These are phyloP conservation scores for Catalaphyllia jardinei DNA, from an alignment of 64 coral and sea anemone genomes.

Conservation along the genomic window DNA sequence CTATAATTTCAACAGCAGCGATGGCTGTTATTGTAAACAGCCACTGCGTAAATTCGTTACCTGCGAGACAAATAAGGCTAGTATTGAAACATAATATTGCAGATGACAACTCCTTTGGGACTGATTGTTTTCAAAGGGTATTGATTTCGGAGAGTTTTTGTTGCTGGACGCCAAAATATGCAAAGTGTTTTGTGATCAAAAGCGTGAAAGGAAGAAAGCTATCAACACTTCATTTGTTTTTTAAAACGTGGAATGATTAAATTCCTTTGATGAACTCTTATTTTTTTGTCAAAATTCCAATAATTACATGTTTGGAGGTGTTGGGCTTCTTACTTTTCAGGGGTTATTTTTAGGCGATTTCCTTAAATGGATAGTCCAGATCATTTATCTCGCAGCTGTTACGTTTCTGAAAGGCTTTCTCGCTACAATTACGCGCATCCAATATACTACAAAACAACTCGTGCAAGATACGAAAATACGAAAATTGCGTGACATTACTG, in stretches of 20 bases:
- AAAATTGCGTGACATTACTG: background rate
- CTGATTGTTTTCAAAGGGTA: background rate
- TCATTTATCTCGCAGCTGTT: background rate
- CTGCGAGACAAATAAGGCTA: background rate
- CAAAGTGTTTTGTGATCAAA: background rate
- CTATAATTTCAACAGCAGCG: background rate
- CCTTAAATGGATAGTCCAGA: background rate
- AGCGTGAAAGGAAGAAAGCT: background rate
- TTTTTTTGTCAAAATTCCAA: background rate
- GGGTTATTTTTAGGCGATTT: background rate
- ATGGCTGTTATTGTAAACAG: background rate
- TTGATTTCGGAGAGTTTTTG: background rate
- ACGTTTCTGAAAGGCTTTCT: background rate
- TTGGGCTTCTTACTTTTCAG: background rate
- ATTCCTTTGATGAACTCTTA: background rate
- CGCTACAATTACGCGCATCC: background rate
- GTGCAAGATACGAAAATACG: background rate
- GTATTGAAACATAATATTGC: background rate
- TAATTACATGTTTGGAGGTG: background rate
- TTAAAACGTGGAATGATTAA: background rate
- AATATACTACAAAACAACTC: background rate
- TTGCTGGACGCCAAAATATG: background rate
- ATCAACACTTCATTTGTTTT: background rate
- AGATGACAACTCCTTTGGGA: constrained; percentile 2
- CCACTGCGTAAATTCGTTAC: background rate